phyloP scores from a whole-genome alignment of 2,113 vertebrate genomes.

The Otocyon megalotis region DNA sequence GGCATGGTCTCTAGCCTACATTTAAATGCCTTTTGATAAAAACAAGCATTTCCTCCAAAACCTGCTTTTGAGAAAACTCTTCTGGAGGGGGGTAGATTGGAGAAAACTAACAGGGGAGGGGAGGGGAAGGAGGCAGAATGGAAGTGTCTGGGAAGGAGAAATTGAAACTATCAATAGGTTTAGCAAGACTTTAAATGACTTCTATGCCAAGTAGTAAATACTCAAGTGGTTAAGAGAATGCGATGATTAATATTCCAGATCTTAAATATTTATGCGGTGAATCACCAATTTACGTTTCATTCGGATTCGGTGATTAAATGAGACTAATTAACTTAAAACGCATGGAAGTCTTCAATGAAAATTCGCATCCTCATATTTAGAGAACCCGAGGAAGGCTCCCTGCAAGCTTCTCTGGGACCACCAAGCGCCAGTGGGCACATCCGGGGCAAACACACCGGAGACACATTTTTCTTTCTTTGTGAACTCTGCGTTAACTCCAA shows the following conservation, averaged over 20 bases:
- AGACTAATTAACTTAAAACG: constrained; percentile 68
- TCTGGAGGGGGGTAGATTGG: neutral
- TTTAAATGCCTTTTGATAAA: constrained; percentile 75
- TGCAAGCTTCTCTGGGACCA: constrained; percentile 55
- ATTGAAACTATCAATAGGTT: constrained; percentile 63
- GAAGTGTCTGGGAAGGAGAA: constrained; percentile 52
- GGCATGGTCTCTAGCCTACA: constrained; percentile 68
- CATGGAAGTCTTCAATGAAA: constrained; percentile 69
- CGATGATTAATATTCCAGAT: constrained; percentile 83
- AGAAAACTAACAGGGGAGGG: neutral
- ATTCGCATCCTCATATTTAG: constrained; percentile 48
- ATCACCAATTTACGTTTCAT: constrained; percentile 87
- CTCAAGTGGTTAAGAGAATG: constrained; percentile 80
- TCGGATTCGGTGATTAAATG: constrained; percentile 80
- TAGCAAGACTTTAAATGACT: constrained; percentile 77
- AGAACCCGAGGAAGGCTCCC: constrained; percentile 61
- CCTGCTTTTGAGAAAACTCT: constrained; percentile 51
- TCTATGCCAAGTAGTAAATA: constrained; percentile 82
- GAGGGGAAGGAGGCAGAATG: neutral
- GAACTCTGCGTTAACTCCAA: constrained; percentile 72
- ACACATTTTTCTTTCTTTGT: constrained; percentile 80
- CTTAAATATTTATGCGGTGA: constrained; percentile 87
- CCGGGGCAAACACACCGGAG: constrained; percentile 66
- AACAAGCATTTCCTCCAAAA: constrained; percentile 69
- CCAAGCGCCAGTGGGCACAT: constrained; percentile 69